A percentile compares a stretch with the other conserved stretches of the same genome.
phyloP scores from a whole-genome alignment of 2,888 invertebrate species.

The Crocallis elinguaria region DNA sequence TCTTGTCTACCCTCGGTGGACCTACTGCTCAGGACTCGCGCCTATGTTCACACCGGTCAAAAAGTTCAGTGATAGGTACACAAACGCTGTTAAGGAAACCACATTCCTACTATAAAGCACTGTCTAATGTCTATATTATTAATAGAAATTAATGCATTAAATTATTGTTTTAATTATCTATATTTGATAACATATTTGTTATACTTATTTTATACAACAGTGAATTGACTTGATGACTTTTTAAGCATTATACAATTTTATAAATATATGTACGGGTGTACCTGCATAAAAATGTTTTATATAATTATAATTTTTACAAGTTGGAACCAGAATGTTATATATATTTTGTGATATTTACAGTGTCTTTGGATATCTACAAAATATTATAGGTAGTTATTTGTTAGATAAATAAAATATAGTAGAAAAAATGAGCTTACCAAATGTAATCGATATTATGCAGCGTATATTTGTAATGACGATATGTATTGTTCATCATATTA shows the following conservation, averaged over 20 bases:
- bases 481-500: not conserved
- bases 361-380: conserved; percentile 4
- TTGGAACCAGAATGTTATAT: not conserved
- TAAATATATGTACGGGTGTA: not conserved
- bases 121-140: no score
- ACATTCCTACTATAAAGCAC: no score
- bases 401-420: no score
- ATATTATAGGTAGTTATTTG: no score
- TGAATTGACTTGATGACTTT: no score
- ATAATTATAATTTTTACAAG: not conserved
- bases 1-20: no score
- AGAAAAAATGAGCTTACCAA: not conserved
- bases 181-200: not conserved
- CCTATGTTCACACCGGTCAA: no score
- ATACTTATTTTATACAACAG: not conserved
- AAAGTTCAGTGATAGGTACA: no score
- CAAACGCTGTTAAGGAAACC: no score
- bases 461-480: not conserved
- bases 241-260: not conserved
- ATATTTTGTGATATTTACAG: not conserved
- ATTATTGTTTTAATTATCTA: no score
- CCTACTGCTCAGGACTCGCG: no score
- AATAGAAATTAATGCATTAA: no score
- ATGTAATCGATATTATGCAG: not conserved
- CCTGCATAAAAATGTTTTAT: not conserved